A percentile compares a stretch with the other conserved stretches of the same genome.
These are phyloP conservation scores for Arge pagana DNA, from an alignment of 2,888 invertebrate species.

Conservation along the genomic window DNA sequence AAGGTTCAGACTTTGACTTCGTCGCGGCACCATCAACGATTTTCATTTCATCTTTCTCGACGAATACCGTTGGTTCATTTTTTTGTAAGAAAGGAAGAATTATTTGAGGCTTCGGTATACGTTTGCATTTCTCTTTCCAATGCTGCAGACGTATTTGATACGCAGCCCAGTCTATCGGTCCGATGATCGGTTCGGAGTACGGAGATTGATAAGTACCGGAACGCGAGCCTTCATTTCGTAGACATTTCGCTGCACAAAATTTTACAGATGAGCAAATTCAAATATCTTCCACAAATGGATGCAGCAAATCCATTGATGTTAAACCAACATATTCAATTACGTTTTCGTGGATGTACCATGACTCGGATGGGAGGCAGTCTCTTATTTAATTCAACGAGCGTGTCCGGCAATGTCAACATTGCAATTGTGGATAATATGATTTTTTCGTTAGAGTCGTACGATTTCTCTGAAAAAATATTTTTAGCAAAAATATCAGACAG, in stretches of 20 bases:
- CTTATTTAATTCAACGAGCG: slow-evolving; percentile 42
- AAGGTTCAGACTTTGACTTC: too few relatives aligned
- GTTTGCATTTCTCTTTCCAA: slow-evolving; percentile 39
- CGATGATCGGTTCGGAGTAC: slow-evolving; percentile 37
- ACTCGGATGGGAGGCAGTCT: slow-evolving; percentile 39
- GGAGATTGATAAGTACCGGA: slow-evolving; percentile 35
- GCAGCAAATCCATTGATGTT: too few relatives aligned
- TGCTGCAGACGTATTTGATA: slow-evolving; percentile 32
- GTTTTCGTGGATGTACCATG: slow-evolving; percentile 42
- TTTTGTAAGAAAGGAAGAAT: slow-evolving; percentile 36
- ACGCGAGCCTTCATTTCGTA: too few relatives aligned
- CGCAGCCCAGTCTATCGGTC: slow-evolving; percentile 35
- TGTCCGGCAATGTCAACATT: slow-evolving; percentile 48
- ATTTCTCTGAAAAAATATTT: slow-evolving; percentile 36
- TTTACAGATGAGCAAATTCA: too few relatives aligned
- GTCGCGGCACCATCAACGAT: too few relatives aligned
- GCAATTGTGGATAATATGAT: slow-evolving; percentile 52
- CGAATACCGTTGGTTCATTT: too few relatives aligned
- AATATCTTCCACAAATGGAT: too few relatives aligned
- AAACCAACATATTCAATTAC: slow-evolving; percentile 33
- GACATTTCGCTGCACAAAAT: too few relatives aligned
- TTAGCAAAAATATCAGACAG: not conserved
- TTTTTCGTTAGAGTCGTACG: slow-evolving; percentile 48
- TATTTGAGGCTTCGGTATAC: slow-evolving; percentile 36
- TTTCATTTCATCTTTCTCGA: too few relatives aligned